Evolutionary conservation across 2,113 vertebrate genomes (phyloP), one percentile per base, ranked within the genome.

Genomic region (Oryctolagus cuniculus): DNA sequence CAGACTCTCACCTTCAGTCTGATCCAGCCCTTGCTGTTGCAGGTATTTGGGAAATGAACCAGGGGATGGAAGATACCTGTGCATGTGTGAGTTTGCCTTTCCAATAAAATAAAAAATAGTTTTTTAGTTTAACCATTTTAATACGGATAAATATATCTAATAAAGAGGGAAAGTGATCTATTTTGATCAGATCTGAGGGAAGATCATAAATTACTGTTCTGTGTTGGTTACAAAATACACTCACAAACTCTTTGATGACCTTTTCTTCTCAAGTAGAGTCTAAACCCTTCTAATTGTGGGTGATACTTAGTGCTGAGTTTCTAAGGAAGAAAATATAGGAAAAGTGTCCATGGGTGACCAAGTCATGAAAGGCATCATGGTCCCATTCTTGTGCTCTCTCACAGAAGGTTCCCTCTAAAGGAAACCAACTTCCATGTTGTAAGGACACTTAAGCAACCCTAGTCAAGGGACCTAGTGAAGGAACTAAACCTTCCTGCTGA

Each of bases 61-160:
- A 58, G 55, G 55, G 55, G 55, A 58, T 16, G 55, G 12, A 58
- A 19, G 19, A 19, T 58, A 17, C 15, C 12, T 58, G 19, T 21
- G 15, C 19, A 15, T 17, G 55, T 58, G 55, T 58, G 55, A 17
- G 19, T 58, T 58, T 21, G 55, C 55, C 55, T 58, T 58, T 15
- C 55, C 15, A 58, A 58, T 58, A 58, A 58, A 58, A 58, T 58
- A 19, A 58, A 58, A 58, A 58, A 58, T 17, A 58, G 5, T 58
- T 58, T 5, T n/a, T 66, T 75, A 44, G 58, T 58, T 58, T 15
- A 17, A 63, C 27, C 74, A 93, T 78, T 95, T 95, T 49, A 13
- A 85, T 16, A 31, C 90, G 13, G 10, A 88, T 44, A 85, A 94
- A 44, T 64, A 10, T 51, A 90, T 79, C 92, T 89, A 84, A 44